Percentiles rank a stretch among this genome's conserved stretches.
phyloP scores from a whole-genome alignment of 2,113 vertebrate species.

The Cyphomyrus discorhynchus region DNA sequence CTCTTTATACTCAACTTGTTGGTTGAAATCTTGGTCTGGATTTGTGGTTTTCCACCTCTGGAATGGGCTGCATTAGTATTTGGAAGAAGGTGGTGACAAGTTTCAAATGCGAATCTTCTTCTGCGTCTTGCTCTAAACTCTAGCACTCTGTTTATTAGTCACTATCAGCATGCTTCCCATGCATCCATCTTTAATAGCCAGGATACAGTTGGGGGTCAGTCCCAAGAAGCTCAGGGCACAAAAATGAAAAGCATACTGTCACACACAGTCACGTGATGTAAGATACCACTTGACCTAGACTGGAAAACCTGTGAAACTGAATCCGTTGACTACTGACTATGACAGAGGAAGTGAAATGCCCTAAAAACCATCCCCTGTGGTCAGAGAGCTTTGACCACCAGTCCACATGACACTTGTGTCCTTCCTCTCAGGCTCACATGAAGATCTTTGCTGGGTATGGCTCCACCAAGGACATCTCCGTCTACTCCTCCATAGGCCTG shows the following conservation, averaged over 20 bases:
- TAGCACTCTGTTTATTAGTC: neutral
- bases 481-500: slow-evolving; percentile 85
- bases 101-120: neutral
- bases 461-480: slow-evolving; percentile 92
- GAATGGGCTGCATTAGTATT: neutral
- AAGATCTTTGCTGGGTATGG: slow-evolving; percentile 87
- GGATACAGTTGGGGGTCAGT: neutral
- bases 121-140: neutral
- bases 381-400: neutral
- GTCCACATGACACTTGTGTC: neutral
- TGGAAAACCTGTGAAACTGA: neutral
- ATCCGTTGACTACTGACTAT: neutral
- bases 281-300: neutral
- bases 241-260: neutral
- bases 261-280: neutral
- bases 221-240: neutral
- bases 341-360: neutral
- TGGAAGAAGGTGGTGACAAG: neutral
- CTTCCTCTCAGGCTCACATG: slow-evolving; percentile 74
- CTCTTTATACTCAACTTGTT: neutral
- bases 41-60: neutral
- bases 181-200: neutral
- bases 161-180: neutral
- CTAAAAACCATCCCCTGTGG: neutral
- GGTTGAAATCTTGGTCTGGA: neutral